Evolutionary conservation across 2,888 invertebrate genomes (phyloP).

Genomic region (Ectemnius continuus): DNA sequence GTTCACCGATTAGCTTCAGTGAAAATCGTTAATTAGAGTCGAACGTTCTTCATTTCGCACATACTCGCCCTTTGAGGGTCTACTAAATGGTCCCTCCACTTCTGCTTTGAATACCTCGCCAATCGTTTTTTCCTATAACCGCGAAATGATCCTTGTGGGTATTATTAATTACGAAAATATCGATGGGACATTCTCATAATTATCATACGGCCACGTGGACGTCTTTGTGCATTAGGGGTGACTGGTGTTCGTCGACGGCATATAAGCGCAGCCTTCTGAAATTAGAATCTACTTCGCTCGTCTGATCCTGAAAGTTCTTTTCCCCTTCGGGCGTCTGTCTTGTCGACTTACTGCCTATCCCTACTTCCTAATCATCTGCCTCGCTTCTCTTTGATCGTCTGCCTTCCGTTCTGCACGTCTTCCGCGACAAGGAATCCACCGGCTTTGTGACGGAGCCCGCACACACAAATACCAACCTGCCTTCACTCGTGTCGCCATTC

Average conservation of each 20-base stretch:
- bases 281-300: conserved; percentile 67
- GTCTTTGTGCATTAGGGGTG: conserved; percentile 11
- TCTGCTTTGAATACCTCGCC: conserved; percentile 52
- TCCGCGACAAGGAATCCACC: not conserved
- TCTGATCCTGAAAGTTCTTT: conserved; percentile 57
- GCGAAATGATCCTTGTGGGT: too few relatives aligned
- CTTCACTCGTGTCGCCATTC: not conserved
- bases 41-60: conserved; percentile 44
- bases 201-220: conserved; percentile 4
- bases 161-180: not conserved
- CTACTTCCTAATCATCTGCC: conserved; percentile 46
- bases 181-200: conserved; percentile 7
- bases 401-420: conserved; percentile 7
- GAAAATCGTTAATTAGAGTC: conserved; percentile 63
- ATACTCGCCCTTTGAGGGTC: conserved; percentile 37
- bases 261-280: conserved; percentile 49
- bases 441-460: not conserved
- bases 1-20: conserved; percentile 43
- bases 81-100: conserved; percentile 2
- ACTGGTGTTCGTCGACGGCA: not conserved
- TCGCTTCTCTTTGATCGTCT: conserved; percentile 54
- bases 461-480: not conserved
- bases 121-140: conserved; percentile 39
- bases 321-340: conserved; percentile 33
- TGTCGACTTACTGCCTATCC: conserved; percentile 13